phyloP scores from a whole-genome alignment of 2,113 vertebrate species.

The Colius striatus region DNA sequence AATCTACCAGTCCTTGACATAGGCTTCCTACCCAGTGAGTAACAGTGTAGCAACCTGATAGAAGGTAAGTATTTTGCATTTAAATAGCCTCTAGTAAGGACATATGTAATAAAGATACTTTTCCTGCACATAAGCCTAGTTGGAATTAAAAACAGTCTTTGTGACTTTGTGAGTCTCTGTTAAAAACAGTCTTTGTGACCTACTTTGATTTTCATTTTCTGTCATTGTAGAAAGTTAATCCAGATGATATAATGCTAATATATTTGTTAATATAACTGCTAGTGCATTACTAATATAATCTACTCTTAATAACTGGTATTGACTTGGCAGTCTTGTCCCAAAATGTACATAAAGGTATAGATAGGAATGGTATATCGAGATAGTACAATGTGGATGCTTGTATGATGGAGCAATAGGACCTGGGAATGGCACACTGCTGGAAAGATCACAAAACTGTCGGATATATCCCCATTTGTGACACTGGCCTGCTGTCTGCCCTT shows the following conservation, averaged over 20 bases:
- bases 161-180: not conserved
- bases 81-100: not conserved
- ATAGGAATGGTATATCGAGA: not conserved
- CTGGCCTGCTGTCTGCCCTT: not conserved
- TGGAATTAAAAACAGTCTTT: not conserved
- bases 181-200: not conserved
- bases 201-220: not conserved
- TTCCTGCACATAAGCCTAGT: not conserved
- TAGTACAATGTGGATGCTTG: accelerated
- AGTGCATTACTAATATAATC: not conserved
- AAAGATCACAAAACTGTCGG: not conserved
- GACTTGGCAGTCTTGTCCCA: not conserved
- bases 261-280: not conserved
- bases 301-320: accelerated
- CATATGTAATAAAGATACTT: not conserved
- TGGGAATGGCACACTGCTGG: not conserved
- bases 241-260: not conserved
- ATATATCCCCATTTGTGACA: not conserved
- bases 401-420: not conserved
- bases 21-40: not conserved
- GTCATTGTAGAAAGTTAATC: not conserved
- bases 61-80: constrained; percentile 21
- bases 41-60: not conserved
- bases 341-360: not conserved
- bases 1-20: not conserved